Evolutionary conservation across 30 jellyfish, hydroid and myxozoan genomes (phyloP).

Genomic region (Hydra vulgaris): DNA sequence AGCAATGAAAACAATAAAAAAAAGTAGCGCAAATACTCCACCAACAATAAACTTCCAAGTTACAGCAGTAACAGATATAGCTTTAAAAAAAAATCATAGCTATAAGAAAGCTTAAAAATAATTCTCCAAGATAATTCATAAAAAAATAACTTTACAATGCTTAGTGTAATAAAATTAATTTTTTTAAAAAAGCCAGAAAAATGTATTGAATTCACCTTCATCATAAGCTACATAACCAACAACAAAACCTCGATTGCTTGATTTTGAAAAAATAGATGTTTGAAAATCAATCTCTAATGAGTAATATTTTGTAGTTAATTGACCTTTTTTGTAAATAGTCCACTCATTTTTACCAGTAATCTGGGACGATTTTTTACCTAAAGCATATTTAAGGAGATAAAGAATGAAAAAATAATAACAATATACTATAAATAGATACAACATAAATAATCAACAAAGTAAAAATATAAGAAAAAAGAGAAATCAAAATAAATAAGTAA

Average conservation of each 20-base stretch:
- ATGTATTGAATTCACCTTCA: conserved; percentile 17
- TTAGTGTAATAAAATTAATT: too few relatives aligned
- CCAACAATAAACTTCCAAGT: conserved; percentile 14
- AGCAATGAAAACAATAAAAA: conserved; percentile 6
- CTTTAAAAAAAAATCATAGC: neutral
- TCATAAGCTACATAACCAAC: conserved; percentile 31
- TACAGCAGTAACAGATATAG: neutral
- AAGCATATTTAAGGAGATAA: conserved; percentile 2
- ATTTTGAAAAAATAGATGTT: neutral
- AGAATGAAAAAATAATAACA: neutral
- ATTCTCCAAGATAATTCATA: neutral
- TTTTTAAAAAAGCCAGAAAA: too few relatives aligned
- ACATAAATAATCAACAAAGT: neutral
- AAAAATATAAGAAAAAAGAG: too few relatives aligned
- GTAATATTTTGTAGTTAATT: conserved; percentile 42
- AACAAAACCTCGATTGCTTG: conserved; percentile 10
- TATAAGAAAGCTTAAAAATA: too few relatives aligned
- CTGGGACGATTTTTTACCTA: conserved; percentile 53
- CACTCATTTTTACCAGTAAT: conserved; percentile 19
- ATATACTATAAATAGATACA: too few relatives aligned
- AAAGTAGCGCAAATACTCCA: conserved; percentile 4
- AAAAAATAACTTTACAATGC: too few relatives aligned
- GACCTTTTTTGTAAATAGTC: conserved; percentile 31
- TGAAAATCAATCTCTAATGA: conserved; percentile 30
- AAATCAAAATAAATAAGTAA: too few relatives aligned